Percentiles rank a stretch among this genome's conserved stretches.
Evolutionary conservation across 2,888 invertebrate genomes (phyloP).

Genomic region (Seira ritae): DNA sequence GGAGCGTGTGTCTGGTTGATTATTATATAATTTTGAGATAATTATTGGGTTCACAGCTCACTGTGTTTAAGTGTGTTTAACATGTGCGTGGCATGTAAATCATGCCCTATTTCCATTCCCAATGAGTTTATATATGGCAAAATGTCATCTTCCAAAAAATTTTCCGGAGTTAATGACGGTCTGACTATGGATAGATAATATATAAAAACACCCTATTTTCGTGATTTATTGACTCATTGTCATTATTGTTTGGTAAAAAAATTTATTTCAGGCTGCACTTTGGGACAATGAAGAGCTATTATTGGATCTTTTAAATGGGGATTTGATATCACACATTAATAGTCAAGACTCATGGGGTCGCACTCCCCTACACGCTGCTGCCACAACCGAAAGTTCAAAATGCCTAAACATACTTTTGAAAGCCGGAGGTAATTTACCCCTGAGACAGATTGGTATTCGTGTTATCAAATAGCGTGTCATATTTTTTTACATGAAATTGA

Average conservation of each 20-base stretch:
- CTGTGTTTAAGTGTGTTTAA: too few species aligned
- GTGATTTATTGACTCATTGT: neutral
- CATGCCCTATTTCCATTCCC: too few species aligned
- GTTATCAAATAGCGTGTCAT: too few species aligned
- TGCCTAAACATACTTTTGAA: slow-evolving; percentile 85
- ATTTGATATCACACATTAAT: slow-evolving; percentile 82
- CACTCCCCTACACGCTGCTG: slow-evolving; percentile 89
- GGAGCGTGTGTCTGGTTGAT: too few species aligned
- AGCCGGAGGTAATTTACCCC: slow-evolving; percentile 78
- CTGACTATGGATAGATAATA: slow-evolving; percentile 15
- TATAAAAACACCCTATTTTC: too few species aligned
- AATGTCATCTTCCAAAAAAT: slow-evolving; percentile 42
- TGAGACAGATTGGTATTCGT: neutral
- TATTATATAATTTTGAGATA: too few species aligned
- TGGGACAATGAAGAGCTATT: slow-evolving; percentile 93
- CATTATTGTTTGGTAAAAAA: neutral
- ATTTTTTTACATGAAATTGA: neutral
- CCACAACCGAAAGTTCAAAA: slow-evolving; percentile 85
- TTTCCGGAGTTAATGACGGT: slow-evolving; percentile 56
- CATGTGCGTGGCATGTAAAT: too few species aligned
- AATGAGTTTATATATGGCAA: slow-evolving; percentile 59
- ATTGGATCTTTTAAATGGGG: slow-evolving; percentile 85
- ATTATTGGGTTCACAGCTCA: too few species aligned
- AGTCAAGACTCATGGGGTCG: slow-evolving; percentile 85
- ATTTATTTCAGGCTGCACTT: slow-evolving; percentile 82